Evolutionary conservation across 2,797 vertebrate genomes (phyloP), one percentile per base, ranked within the genome.

Genomic region (Melanotaenia parkinsoni): DNA sequence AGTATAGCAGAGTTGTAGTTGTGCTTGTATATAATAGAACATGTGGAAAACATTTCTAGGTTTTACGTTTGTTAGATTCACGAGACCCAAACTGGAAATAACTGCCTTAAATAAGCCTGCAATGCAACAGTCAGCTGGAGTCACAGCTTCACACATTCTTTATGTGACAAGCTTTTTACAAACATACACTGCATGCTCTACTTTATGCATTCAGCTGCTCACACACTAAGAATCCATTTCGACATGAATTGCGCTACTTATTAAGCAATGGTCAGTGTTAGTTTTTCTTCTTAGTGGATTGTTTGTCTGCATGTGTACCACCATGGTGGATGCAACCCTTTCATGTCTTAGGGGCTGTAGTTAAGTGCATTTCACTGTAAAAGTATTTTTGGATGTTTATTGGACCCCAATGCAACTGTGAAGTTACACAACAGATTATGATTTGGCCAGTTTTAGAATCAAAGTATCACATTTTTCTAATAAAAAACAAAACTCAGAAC

Each of bases 131-230:
- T 33, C 43, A 63, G 45, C 2, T n/a, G 5, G 4, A n/a, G 61
- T 22, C 18, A 22, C 12, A 50, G 9, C 18, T 12, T 43, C 18
- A 67, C 12, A 43, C 18, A 67, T 57, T 74, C 24, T 71, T 16
- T 67, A 58, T 59, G 50, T 76, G 71, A 68, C 58, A 62, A 43
- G 37, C 74, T 70, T 79, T 63, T 72, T 20, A 63, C 8, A 20
- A 53, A 62, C 54, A 33, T 54, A 56, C 58, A 74, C 65, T 50
- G 47, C 43, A 3, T 76, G 61, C 56, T 68, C 22, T 47, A 59
- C 53, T 78, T 45, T 26, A 74, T 59, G 57, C 58, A 3, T 16
- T 37, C 68, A 59, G 37, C 57, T 62, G 30, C 79, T 73, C 28
- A 67, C 61, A 57, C 40, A 77, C 66, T 13, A 22, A 50, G 7